Percentiles rank a stretch among this genome's conserved stretches.
These are phyloP conservation scores for Xiphydria camelus DNA, from an alignment of 2,888 invertebrate genomes.

Conservation along the genomic window DNA sequence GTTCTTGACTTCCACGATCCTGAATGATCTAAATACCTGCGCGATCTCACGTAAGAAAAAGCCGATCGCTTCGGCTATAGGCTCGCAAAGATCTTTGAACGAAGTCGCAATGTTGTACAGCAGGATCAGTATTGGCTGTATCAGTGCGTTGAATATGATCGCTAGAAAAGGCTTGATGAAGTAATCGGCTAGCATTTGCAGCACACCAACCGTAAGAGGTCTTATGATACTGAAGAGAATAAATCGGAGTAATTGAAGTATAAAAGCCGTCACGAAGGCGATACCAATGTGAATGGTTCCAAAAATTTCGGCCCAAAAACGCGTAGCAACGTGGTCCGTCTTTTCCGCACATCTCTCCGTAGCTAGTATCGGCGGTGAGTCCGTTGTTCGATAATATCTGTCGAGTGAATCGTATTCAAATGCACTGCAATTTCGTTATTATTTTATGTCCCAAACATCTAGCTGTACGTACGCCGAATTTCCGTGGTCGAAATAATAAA, in stretches of 20 bases:
- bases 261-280: conserved; percentile 65
- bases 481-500: conserved; percentile 73
- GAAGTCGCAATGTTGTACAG: conserved; percentile 66
- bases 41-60: conserved; percentile 60
- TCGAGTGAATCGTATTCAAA: too few relatives aligned
- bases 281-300: conserved; percentile 66
- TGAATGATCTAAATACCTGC: conserved; percentile 56
- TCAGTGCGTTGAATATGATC: conserved; percentile 66
- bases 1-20: conserved; percentile 59
- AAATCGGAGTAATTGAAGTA: conserved; percentile 65
- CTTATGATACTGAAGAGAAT: conserved; percentile 64
- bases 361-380: conserved; percentile 63
- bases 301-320: conserved; percentile 72
- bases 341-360: conserved; percentile 65
- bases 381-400: conserved; percentile 67
- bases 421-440: neutral
- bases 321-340: conserved; percentile 64
- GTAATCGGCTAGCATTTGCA: conserved; percentile 70
- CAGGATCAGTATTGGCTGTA: conserved; percentile 72
- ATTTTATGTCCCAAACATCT: neutral
- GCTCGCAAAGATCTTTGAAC: conserved; percentile 65
- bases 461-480: conserved; percentile 61
- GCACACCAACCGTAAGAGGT: conserved; percentile 64
- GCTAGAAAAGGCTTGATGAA: conserved; percentile 69
- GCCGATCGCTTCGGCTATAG: conserved; percentile 63